Conservation (phyloP, 2,797 vertebrate genomes). For the Eleutherodactylus coqui region DNA sequence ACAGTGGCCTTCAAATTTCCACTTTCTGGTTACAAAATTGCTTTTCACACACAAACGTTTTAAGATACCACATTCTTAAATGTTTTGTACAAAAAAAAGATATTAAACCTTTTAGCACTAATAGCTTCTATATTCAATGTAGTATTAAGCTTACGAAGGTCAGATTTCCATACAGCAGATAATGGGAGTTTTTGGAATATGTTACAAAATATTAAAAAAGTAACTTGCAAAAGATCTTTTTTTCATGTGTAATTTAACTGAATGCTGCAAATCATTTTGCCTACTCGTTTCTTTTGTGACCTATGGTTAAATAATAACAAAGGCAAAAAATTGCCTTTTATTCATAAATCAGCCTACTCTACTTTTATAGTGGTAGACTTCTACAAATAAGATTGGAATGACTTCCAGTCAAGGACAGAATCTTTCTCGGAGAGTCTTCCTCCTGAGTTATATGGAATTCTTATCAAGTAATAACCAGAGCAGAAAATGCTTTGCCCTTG, state of each 20-base stretch:
- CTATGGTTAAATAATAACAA: slow-evolving; percentile 53
- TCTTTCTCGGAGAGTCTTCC: slow-evolving; percentile 39
- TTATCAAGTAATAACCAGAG: slow-evolving; percentile 60
- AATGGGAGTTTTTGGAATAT: slow-evolving; percentile 32
- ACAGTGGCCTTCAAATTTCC: not conserved
- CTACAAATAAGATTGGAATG: slow-evolving; percentile 50
- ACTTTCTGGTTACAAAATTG: slow-evolving; percentile 17
- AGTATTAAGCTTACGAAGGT: slow-evolving; percentile 26
- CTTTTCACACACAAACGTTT: slow-evolving; percentile 21
- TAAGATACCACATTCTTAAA: slow-evolving; percentile 11
- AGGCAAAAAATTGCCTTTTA: slow-evolving; percentile 39
- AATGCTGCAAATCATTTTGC: slow-evolving; percentile 44
- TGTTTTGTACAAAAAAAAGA: slow-evolving; percentile 5
- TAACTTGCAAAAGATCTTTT: slow-evolving; percentile 26
- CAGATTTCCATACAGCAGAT: slow-evolving; percentile 19
- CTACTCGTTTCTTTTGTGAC: slow-evolving; percentile 34
- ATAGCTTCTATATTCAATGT: slow-evolving; percentile 15
- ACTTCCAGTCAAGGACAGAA: slow-evolving; percentile 52
- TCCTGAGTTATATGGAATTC: slow-evolving; percentile 56
- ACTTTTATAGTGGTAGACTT: slow-evolving; percentile 32
- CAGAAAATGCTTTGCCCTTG: slow-evolving; percentile 57
- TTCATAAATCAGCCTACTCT: slow-evolving; percentile 39
- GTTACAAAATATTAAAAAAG: slow-evolving; percentile 55
- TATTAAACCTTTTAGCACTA: slow-evolving; percentile 18
- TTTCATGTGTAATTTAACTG: slow-evolving; percentile 33